A percentile compares a stretch with the other conserved stretches of the same genome.
Evolutionary conservation across 2,888 invertebrate species (phyloP).

Genomic region (Axea sp.): DNA sequence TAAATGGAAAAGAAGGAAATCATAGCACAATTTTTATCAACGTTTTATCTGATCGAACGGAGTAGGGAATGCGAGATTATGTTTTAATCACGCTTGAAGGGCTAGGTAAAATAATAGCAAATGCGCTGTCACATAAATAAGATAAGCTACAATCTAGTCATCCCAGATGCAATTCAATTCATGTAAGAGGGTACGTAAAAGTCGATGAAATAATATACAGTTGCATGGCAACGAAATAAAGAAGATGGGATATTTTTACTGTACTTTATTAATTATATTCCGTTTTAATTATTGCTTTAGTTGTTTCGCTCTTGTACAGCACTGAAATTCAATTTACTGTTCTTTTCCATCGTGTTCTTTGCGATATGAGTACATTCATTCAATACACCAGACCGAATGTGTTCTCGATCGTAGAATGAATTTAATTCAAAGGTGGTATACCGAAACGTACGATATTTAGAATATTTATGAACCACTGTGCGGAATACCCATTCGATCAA

Average conservation of each 20-base stretch:
- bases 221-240: constrained; percentile 48
- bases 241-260: constrained; percentile 43
- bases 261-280: constrained; percentile 50
- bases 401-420: too few relatives aligned
- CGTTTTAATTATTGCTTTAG: constrained; percentile 47
- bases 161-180: constrained; percentile 52
- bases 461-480: too few relatives aligned
- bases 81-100: constrained; percentile 51
- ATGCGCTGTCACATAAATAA: constrained; percentile 57
- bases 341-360: too few relatives aligned
- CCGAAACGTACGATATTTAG: too few relatives aligned
- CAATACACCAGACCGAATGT: too few relatives aligned
- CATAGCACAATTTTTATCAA: too few relatives aligned
- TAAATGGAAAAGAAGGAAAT: too few relatives aligned
- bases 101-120: constrained; percentile 56
- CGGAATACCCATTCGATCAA: too few relatives aligned
- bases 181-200: constrained; percentile 45
- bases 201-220: constrained; percentile 52
- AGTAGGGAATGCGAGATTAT: constrained; percentile 25
- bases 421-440: too few relatives aligned
- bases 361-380: too few relatives aligned
- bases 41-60: constrained; percentile 18
- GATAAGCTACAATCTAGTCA: constrained; percentile 58
- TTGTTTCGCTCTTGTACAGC: constrained; percentile 23
- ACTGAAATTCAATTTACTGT: constrained; percentile 48